Base-by-base conservation (phyloP, 35 echinoderm and acorn worm species). In the Strongylocentrotus purpuratus region DNA sequence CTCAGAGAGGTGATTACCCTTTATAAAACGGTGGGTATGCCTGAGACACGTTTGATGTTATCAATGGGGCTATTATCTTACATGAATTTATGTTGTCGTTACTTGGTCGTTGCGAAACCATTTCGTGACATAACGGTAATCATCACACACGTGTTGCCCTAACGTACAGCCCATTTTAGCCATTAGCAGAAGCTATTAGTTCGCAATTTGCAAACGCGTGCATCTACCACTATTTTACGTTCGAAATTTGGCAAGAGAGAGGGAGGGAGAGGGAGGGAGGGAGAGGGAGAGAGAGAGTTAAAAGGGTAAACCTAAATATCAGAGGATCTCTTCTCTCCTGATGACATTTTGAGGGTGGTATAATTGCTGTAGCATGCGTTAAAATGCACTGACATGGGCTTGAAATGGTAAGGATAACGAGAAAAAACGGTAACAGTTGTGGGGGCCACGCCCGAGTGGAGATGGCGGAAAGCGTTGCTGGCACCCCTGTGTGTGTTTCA, bases 371-470 rank as follows among this genome's bases (percentile, higher is more conserved):
- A 93, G 46, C 46, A 93, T 93, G 91, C 91, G 46, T 93, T 33
- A 93, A 93, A 93, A 31, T 33, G 87, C 32, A 89, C 45, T 89
- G 87, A 46, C 87, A 89, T 89, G 33, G 33, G n/a, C 33, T 41
- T 45, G 87, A 89, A 89, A 89, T 47, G 31, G 91, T n/a, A 14
- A 33, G 46, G 45, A 55, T 47, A 32, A 93, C 91, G 91, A 46
- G 20, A 58, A 58, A 93, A 93, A 93, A 93, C 46, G 46, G 91
- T 93, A 93, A 93, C 91, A 93, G 91, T 93, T 93, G 91, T 93
- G 45, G 9, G 12, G 14, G 91, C 46, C 91, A 93, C 91, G 91
- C 91, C 91, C 91, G 33, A 93, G 14, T 93, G 91, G 25, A 45
- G 47, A 58, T 46, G 14, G 48, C 46, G 46, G 91, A 93, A 50